Percentiles rank a stretch among this genome's conserved stretches.
phyloP scores from a whole-genome alignment of 2,888 invertebrate species.

The Prostheceraeus crozeri region DNA sequence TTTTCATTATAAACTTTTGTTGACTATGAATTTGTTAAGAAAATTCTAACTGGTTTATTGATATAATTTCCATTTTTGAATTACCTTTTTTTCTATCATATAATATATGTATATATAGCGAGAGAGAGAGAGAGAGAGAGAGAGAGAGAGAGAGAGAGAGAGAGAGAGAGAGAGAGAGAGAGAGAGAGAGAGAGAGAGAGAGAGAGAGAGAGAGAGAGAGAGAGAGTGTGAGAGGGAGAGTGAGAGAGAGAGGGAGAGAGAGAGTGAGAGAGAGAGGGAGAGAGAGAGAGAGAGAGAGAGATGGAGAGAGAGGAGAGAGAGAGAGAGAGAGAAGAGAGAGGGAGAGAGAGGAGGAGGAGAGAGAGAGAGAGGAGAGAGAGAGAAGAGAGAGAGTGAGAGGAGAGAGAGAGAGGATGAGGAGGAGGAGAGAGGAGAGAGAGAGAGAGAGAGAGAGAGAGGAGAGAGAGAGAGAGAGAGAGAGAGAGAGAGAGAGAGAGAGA shows the following conservation, averaged over 20 bases:
- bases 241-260: constrained; percentile 11
- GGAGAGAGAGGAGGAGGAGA: constrained; percentile 7
- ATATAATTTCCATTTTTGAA: too few species aligned
- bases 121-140: constrained; percentile 11
- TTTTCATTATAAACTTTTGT: too few species aligned
- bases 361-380: background rate
- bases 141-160: constrained; percentile 15
- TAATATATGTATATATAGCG: too few species aligned
- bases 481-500: constrained; percentile 19
- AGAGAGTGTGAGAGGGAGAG: constrained; percentile 8
- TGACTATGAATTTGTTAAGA: too few species aligned
- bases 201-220: constrained; percentile 14
- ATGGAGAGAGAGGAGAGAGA: constrained; percentile 5
- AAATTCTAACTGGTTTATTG: too few species aligned
- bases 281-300: background rate
- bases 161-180: background rate
- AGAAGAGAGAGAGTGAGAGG: background rate
- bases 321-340: constrained; percentile 3
- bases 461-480: constrained; percentile 22
- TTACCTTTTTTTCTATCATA: too few species aligned
- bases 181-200: constrained; percentile 19
- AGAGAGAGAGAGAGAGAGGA: constrained; percentile 16
- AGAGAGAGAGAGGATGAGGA: constrained; percentile 7
- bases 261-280: constrained; percentile 1
- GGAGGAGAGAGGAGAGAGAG: background rate